Base-by-base conservation (phyloP, 1,140 invertebrate species). In the Drosophila parabipectinata region DNA sequence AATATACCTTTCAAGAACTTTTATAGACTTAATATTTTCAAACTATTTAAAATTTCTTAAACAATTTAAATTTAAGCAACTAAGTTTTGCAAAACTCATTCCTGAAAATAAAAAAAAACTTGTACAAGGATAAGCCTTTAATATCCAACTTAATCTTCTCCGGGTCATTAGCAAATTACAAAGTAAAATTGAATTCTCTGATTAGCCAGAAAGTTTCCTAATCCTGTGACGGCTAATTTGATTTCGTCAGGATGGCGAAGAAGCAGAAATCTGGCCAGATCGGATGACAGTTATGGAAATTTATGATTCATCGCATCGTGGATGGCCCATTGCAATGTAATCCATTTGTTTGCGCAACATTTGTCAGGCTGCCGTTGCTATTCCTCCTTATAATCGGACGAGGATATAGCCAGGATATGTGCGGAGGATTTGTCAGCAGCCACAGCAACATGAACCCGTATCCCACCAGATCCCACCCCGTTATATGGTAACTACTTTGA, bases 321-420 rank as follows among this genome's bases (percentile, higher is more conserved):
- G 37, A 66, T 44, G 64, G 61, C 41, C 54, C 63, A 62, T 57
- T 68, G 63, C 75, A 77, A 67, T 64, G 72, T 77, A 82, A 87
- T 79, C 83, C 83, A 88, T 88, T 88, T 88, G 84, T 88, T 88
- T 88, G 84, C 84, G 83, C 83, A 88, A 88, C 83, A 88, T 88
- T 88, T 88, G 84, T 83, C 72, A 88, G 79, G 72, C 79, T 79
- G 62, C 72, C 61, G 21, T 37, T 55, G 47, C 32, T 44, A 9
- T 15, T 4, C 69, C 51, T 73, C 52, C 59, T 73, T 52, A 44
- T 41, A 4, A 14, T 34, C 26, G 41, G 39, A 39, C 58, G 45
- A 69, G 77, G 58, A 78, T 78, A 47, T 59, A 51, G 10, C n/a
- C 53, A 47, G 61, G 30, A 66, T 44, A 47, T 72, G 68, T 53